Evolutionary conservation across 2,797 vertebrate genomes (phyloP), one percentile per base, ranked within the genome.

Genomic region (Cryptoblepharus egeriae): DNA sequence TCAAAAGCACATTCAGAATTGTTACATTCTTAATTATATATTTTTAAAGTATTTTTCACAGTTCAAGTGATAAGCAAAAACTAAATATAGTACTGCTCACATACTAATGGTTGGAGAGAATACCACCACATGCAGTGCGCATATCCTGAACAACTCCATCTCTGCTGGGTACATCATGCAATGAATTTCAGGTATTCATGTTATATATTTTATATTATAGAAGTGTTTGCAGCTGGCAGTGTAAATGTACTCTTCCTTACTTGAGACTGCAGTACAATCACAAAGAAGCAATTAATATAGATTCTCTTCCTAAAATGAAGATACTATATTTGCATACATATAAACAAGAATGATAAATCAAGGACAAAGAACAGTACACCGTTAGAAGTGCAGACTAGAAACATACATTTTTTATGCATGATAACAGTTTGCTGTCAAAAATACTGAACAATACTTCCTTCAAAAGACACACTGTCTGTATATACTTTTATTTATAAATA

Each of bases 401-500:
- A 83, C 85, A 10, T 1, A 67, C 42, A 88, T 82, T 84, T 90
- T 78, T 79, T 88, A 86, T 81, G 80, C 15, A 5, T 49, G 75
- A 85, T 92, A 85, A 82, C 75, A 88, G 89, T 83, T 88, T 65
- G 77, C 87, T 87, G 81, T 87, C 91, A 88, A 86, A 87, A 92
- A 61, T 74, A 81, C 83, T 82, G 75, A 87, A 88, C 83, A 85
- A 80, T 30, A 88, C 85, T 88, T 88, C 88, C 80, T 86, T 85
- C 32, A 72, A 68, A 11, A 93, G 58, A 70, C 69, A 60, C 58
- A 60, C 11, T 24, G 5, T 20, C 35, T 28, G 1, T n/a, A 6
- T 28, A 90, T 91, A 93, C 87, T 92, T 93, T 82, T 89, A 90
- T 90, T 89, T 88, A 89, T 92, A 92, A 91, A 92, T 92, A 93